Evolutionary conservation across 2,113 vertebrate genomes (phyloP).

Genomic region (Patagioenas fasciata): DNA sequence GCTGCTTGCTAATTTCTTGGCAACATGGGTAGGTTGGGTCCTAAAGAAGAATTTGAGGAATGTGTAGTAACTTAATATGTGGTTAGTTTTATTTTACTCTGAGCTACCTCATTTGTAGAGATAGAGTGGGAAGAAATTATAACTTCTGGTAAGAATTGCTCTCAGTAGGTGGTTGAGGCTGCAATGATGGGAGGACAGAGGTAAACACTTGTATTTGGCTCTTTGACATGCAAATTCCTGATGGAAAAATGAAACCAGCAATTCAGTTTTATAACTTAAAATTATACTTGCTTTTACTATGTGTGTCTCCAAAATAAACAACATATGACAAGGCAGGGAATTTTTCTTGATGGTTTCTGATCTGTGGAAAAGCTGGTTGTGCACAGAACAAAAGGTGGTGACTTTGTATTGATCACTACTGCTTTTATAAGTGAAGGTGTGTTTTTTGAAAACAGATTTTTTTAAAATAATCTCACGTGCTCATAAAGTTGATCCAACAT

Average conservation of each 20-base stretch:
- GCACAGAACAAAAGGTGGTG: background rate
- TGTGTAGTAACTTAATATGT: background rate
- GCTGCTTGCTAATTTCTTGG: background rate
- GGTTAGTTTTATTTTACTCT: conserved; percentile 8
- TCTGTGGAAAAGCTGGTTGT: background rate
- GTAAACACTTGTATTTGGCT: background rate
- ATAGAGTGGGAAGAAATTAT: background rate
- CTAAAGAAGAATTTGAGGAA: background rate
- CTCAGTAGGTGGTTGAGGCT: background rate
- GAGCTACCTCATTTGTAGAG: conserved; percentile 43
- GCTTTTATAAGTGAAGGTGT: background rate
- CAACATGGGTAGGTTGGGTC: background rate
- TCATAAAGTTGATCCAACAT: background rate
- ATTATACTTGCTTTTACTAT: background rate
- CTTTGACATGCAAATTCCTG: background rate
- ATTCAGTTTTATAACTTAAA: background rate
- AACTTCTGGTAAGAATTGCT: background rate
- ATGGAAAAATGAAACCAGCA: background rate
- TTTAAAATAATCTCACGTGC: background rate
- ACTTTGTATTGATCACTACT: background rate
- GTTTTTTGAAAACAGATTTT: background rate
- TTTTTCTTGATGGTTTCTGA: background rate
- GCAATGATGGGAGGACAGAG: background rate
- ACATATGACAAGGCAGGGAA: background rate
- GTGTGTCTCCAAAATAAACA: background rate